Evolutionary conservation across 2,888 invertebrate genomes (phyloP).

Genomic region (Stenodera caucasica): DNA sequence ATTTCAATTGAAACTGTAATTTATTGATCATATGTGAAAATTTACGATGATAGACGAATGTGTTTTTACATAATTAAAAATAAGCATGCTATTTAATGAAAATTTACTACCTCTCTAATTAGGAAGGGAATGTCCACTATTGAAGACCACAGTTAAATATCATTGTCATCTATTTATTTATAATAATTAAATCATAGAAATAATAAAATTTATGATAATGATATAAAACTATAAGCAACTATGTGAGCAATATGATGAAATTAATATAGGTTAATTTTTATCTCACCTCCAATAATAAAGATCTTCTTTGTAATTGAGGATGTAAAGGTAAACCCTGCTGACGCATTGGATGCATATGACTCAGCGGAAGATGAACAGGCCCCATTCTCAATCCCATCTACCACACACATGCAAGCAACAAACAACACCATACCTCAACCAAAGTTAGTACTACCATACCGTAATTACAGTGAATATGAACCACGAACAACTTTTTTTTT

Average conservation of each 20-base stretch:
- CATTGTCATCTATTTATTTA: neutral
- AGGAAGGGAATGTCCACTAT: constrained; percentile 1
- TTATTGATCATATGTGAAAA: too few relatives aligned
- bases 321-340: constrained; percentile 56
- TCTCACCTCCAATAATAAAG: constrained; percentile 86
- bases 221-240: constrained; percentile 9
- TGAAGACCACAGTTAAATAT: neutral
- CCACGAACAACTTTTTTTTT: constrained; percentile 5
- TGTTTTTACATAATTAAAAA: constrained; percentile 35
- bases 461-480: constrained; percentile 16
- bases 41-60: too few relatives aligned
- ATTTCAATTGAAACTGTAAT: too few relatives aligned
- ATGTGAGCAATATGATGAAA: constrained; percentile 10
- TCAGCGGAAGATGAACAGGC: constrained; percentile 54
- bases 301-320: constrained; percentile 62
- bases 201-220: constrained; percentile 6
- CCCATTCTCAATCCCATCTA: constrained; percentile 57
- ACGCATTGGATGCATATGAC: constrained; percentile 55
- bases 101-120: constrained; percentile 9
- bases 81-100: neutral
- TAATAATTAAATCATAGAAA: too few relatives aligned
- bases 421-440: constrained; percentile 55
- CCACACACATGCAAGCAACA: constrained; percentile 58
- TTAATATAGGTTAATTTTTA: constrained; percentile 33
- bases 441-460: constrained; percentile 39